phyloP scores from a whole-genome alignment of 2,113 vertebrate genomes.

The Serilophus lunatus region DNA sequence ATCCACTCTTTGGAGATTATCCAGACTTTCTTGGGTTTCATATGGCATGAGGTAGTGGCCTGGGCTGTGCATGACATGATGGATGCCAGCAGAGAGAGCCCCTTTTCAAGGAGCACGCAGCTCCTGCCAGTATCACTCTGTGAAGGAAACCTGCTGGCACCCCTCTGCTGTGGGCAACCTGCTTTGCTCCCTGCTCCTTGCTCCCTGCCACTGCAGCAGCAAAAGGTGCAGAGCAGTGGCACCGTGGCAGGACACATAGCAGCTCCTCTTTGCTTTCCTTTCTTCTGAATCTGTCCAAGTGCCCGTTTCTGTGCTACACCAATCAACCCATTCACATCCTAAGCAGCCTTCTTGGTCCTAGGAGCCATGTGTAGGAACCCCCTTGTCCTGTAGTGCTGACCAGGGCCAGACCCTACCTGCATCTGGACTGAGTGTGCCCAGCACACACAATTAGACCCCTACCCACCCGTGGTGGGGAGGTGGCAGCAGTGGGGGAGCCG shows the following conservation, averaged over 20 bases:
- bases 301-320: accelerated
- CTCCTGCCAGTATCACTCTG: background rate
- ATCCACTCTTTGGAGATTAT: conserved; percentile 20
- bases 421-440: accelerated
- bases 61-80: background rate
- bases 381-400: accelerated
- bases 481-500: accelerated
- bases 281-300: background rate
- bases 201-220: background rate
- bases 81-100: background rate
- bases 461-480: accelerated
- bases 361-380: accelerated
- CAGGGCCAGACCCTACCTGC: accelerated
- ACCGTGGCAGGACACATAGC: background rate
- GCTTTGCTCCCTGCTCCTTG: background rate
- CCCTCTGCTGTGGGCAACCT: accelerated
- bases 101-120: background rate
- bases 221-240: background rate
- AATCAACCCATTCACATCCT: accelerated
- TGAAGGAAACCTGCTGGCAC: background rate
- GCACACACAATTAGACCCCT: accelerated
- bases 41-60: background rate
- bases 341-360: background rate
- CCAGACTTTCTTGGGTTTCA: conserved; percentile 60
- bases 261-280: background rate